A percentile compares a stretch with the other conserved stretches of the same genome.
phyloP scores from a whole-genome alignment of 2,113 vertebrate genomes.

The Pleuronectes platessa region DNA sequence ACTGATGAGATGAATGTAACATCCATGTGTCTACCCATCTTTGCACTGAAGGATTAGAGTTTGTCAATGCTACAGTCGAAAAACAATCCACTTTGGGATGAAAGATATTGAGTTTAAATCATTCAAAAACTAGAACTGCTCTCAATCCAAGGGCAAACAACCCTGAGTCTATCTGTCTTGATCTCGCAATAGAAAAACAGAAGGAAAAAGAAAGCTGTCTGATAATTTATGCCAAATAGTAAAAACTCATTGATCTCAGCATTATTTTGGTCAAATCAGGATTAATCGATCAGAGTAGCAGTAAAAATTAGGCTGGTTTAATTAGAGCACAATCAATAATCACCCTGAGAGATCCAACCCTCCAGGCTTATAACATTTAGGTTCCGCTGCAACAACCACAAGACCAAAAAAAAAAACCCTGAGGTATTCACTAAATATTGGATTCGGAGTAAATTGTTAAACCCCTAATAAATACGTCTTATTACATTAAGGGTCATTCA shows the following conservation, averaged over 20 bases:
- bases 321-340: background rate
- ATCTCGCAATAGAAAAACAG: background rate
- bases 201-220: background rate
- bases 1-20: conserved; percentile 14
- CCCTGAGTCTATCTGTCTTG: background rate
- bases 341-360: background rate
- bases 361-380: background rate
- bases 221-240: background rate
- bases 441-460: background rate
- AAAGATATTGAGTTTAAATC: too few species aligned
- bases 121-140: background rate
- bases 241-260: background rate
- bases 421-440: background rate
- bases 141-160: too few species aligned
- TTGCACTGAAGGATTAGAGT: background rate
- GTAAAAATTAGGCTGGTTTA: background rate
- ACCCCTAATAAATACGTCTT: background rate
- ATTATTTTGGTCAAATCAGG: background rate
- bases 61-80: too few species aligned
- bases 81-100: too few species aligned
- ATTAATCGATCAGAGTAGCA: background rate
- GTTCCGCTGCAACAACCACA: background rate
- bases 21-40: background rate
- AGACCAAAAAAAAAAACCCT: background rate
- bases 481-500: background rate